A percentile compares a stretch with the other conserved stretches of the same genome.
These are phyloP conservation scores for Neogale vison DNA, from an alignment of 2,113 vertebrate species.

Conservation along the genomic window DNA sequence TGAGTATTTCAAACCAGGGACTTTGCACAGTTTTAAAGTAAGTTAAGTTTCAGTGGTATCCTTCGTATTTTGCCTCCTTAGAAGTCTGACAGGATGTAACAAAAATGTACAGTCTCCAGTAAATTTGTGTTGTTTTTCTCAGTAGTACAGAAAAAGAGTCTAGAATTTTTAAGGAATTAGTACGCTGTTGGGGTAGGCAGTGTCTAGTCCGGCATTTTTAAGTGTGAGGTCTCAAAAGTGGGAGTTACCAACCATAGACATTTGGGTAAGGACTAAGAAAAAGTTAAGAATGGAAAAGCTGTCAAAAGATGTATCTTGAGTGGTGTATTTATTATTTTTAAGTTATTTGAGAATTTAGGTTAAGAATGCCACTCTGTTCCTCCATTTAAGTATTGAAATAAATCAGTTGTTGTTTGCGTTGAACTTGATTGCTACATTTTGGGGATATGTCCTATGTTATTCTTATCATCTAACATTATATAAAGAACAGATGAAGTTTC, in stretches of 20 bases:
- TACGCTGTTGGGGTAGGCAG: neutral
- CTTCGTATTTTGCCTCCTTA: slow-evolving; percentile 41
- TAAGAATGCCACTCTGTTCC: neutral
- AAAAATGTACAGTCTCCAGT: neutral
- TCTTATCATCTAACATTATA: neutral
- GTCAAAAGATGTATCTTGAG: neutral
- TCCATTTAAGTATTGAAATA: slow-evolving; percentile 27
- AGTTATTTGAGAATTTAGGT: slow-evolving; percentile 64
- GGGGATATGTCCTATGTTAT: neutral
- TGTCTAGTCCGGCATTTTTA: neutral
- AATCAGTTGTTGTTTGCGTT: neutral
- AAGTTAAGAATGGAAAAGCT: slow-evolving; percentile 33
- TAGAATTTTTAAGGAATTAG: slow-evolving; percentile 48
- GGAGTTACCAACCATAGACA: neutral
- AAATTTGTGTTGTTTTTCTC: neutral
- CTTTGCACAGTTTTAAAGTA: neutral
- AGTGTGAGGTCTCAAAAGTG: neutral
- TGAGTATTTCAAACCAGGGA: neutral
- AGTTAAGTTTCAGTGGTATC: slow-evolving; percentile 6
- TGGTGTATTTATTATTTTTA: slow-evolving; percentile 71
- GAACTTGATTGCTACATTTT: slow-evolving; percentile 11
- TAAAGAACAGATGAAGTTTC: slow-evolving; percentile 33
- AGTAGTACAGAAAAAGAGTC: neutral
- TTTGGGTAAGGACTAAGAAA: neutral
- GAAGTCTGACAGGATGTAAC: neutral